Percentiles rank a stretch among this genome's conserved stretches.
These are phyloP conservation scores for Nesogale talazaci DNA, from an alignment of 2,113 vertebrate species.

Conservation along the genomic window DNA sequence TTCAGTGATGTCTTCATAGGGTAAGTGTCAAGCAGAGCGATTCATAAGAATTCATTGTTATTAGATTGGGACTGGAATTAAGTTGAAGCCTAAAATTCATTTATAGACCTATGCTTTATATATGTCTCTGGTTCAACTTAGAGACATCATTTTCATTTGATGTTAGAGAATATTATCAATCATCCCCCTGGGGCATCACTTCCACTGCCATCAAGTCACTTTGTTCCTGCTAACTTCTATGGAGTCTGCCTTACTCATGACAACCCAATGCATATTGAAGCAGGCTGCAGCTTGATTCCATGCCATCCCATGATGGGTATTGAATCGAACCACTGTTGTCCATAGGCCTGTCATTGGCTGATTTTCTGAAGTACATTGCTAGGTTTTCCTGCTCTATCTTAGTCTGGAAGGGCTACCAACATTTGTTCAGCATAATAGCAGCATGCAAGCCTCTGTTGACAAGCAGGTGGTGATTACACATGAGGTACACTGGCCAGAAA, in stretches of 20 bases:
- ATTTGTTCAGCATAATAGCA: neutral
- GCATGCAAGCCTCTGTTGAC: neutral
- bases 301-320: neutral
- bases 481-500: neutral
- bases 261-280: neutral
- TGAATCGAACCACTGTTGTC: too few species aligned
- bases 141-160: too few species aligned
- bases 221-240: neutral
- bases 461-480: neutral
- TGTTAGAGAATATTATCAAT: too few species aligned
- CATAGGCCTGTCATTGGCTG: neutral
- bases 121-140: too few species aligned
- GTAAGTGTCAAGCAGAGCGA: too few species aligned
- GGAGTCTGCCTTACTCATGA: neutral
- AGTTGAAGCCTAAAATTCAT: too few species aligned
- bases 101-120: too few species aligned
- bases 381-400: neutral
- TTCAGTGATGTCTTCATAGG: too few species aligned
- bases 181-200: too few species aligned
- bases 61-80: too few species aligned
- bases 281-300: neutral
- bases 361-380: neutral
- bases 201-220: too few species aligned
- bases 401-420: neutral
- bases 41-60: too few species aligned